These are phyloP conservation scores for Philotrypesis tridentata DNA, from an alignment of 1,140 invertebrate species.

Conservation along the genomic window DNA sequence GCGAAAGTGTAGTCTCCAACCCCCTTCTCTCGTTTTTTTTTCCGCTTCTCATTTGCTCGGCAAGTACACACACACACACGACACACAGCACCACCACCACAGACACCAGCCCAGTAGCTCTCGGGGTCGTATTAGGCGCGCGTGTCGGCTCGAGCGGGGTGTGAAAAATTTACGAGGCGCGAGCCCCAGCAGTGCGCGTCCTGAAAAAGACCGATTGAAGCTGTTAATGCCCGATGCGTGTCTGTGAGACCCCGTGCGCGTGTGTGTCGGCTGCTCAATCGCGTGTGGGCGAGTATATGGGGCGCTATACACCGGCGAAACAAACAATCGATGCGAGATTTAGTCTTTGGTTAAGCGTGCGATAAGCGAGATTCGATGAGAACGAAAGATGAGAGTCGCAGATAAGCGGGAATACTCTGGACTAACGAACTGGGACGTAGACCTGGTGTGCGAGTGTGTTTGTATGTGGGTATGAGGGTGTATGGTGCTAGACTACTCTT, in stretches of 20 bases:
- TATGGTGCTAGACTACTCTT: too few species aligned
- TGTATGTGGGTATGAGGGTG: too few species aligned
- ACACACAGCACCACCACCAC: conserved; percentile 48
- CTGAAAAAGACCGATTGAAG: conserved; percentile 59
- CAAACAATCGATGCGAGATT: conserved; percentile 51
- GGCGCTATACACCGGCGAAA: conserved; percentile 15
- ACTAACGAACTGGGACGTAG: conserved; percentile 37
- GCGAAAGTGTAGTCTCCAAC: neutral
- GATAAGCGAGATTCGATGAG: conserved; percentile 43
- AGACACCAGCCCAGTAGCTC: too few species aligned
- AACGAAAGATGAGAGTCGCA: neutral
- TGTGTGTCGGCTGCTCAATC: neutral
- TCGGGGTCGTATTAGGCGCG: conserved; percentile 63
- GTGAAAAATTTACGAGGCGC: conserved; percentile 70
- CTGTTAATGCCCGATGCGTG: conserved; percentile 19
- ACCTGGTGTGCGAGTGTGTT: too few species aligned
- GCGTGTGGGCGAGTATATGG: too few species aligned
- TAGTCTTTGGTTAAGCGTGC: conserved; percentile 52
- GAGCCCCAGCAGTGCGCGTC: conserved; percentile 52
- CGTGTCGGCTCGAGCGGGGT: conserved; percentile 68
- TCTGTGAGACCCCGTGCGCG: too few species aligned
- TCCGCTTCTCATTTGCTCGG: neutral
- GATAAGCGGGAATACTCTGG: neutral
- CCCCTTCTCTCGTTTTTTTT: neutral
- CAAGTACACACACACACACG: neutral